Evolutionary conservation across 1,140 invertebrate species (phyloP).

Genomic region (Tetramorium simillimum): DNA sequence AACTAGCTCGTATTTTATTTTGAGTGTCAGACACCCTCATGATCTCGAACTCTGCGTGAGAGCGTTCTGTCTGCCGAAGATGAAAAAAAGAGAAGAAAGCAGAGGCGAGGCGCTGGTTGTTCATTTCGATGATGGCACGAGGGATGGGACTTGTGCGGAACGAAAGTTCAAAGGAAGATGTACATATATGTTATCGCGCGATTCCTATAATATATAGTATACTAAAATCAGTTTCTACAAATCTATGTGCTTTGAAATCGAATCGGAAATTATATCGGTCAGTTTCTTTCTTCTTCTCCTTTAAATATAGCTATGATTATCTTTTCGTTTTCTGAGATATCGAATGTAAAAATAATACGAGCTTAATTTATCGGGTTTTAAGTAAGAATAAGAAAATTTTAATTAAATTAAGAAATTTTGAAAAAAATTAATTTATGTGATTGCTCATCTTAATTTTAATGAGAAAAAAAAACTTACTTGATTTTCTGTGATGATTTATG

Average conservation of each 20-base stretch:
- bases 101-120: conserved; percentile 40
- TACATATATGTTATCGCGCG: background rate
- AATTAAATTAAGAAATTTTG: background rate
- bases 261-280: background rate
- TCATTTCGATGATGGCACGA: conserved; percentile 60
- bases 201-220: too few species aligned
- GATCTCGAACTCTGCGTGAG: conserved; percentile 74
- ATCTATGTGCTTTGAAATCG: background rate
- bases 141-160: conserved; percentile 52
- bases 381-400: background rate
- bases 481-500: background rate
- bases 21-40: conserved; percentile 67
- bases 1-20: conserved; percentile 78
- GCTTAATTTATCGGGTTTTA: background rate
- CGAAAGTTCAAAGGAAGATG: conserved; percentile 41
- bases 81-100: conserved; percentile 39
- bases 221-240: conserved; percentile 10
- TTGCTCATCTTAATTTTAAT: background rate
- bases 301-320: background rate
- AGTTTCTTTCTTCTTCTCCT: background rate
- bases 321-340: background rate
- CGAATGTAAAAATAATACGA: background rate
- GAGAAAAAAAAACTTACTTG: background rate
- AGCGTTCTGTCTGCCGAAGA: conserved; percentile 54
- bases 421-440: background rate